Percentiles rank a stretch among this genome's conserved stretches.
These are phyloP conservation scores for Lepidurus arcticus DNA, from an alignment of 1,140 invertebrate species.

Conservation along the genomic window DNA sequence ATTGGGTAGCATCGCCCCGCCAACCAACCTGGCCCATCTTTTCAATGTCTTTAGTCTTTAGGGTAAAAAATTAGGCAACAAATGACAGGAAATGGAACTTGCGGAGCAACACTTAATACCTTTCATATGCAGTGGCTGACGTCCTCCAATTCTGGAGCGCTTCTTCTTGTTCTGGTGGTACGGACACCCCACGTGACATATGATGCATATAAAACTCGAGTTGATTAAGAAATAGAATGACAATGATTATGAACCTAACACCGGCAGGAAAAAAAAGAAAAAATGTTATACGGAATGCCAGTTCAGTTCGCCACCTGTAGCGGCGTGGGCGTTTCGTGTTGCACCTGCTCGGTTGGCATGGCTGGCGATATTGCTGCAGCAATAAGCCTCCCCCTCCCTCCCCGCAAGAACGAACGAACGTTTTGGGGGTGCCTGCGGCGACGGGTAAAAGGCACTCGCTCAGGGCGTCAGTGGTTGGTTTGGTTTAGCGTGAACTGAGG, in stretches of 20 bases:
- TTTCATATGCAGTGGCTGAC: no score
- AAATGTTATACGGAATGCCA: neutral
- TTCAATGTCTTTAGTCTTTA: no score
- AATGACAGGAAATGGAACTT: no score
- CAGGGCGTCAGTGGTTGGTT: slow-evolving; percentile 2
- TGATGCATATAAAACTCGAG: neutral
- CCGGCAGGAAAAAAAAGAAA: neutral
- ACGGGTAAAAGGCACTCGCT: slow-evolving; percentile 15
- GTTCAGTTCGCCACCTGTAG: slow-evolving; percentile 17
- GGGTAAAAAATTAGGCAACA: no score
- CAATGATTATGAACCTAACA: neutral
- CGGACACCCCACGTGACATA: neutral
- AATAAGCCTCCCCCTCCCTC: neutral
- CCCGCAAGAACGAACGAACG: neutral
- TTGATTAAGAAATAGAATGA: neutral
- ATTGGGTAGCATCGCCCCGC: no score
- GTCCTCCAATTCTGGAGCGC: no score
- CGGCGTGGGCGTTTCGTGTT: slow-evolving; percentile 1
- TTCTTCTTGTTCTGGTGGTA: neutral
- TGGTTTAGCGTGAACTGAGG: slow-evolving; percentile 1
- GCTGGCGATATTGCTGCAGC: slow-evolving; percentile 2
- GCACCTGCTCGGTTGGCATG: slow-evolving; percentile 17
- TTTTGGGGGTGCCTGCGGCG: neutral
- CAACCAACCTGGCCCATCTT: no score
- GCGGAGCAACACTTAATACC: no score